Percentiles rank a stretch among this genome's conserved stretches.
Evolutionary conservation across 2,113 vertebrate genomes (phyloP).

Genomic region (Arvicanthis niloticus): DNA sequence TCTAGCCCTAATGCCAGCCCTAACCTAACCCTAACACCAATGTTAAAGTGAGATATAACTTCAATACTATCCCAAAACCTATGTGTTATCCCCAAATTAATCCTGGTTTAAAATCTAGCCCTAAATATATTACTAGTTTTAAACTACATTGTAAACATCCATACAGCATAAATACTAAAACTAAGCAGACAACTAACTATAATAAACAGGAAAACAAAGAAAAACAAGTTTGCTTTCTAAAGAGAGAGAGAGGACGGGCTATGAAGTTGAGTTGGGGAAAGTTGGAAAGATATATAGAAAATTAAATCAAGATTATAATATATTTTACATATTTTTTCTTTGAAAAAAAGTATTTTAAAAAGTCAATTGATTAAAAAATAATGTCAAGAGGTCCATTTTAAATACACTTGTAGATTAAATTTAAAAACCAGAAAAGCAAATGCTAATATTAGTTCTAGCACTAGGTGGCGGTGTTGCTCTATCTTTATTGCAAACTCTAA

Average conservation of each 20-base stretch:
- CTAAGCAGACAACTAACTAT: background rate
- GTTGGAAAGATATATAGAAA: too few relatives aligned
- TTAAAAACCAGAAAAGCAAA: background rate
- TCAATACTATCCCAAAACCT: background rate
- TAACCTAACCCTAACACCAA: background rate
- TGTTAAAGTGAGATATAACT: background rate
- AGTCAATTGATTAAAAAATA: background rate
- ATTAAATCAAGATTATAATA: background rate
- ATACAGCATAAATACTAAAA: background rate
- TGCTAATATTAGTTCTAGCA: background rate
- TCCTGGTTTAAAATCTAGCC: background rate
- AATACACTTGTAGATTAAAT: background rate
- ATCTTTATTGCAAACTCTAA: background rate
- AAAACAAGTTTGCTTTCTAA: background rate
- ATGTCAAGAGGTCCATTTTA: background rate
- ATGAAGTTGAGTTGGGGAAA: background rate
- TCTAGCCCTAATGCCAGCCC: background rate
- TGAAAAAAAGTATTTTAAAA: too few relatives aligned
- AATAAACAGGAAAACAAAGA: background rate
- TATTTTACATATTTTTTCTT: background rate
- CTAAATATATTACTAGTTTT: background rate
- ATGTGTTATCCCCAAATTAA: background rate
- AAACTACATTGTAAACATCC: background rate
- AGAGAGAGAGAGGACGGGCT: background rate
- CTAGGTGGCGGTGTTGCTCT: background rate